A percentile compares a stretch with the other conserved stretches of the same genome.
Evolutionary conservation across 1,140 invertebrate species (phyloP).

Genomic region (Bicyclus anynana): DNA sequence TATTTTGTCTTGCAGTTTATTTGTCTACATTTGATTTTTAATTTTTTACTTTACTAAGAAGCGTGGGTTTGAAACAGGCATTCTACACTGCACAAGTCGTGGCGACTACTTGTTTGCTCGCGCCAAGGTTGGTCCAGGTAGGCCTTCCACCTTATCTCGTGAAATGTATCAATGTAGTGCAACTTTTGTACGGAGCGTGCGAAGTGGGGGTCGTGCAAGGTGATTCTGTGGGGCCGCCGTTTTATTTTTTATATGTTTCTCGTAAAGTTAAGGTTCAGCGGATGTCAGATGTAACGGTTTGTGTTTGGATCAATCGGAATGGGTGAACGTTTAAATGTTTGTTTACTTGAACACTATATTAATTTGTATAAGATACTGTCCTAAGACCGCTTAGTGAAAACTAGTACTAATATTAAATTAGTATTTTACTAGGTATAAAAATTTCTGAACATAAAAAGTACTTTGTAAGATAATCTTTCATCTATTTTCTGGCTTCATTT

Average conservation of each 20-base stretch:
- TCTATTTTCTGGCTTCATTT: no score
- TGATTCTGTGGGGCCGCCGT: conserved; percentile 43
- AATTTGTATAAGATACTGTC: no score
- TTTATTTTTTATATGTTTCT: conserved; percentile 47
- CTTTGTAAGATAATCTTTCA: no score
- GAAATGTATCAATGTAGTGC: conserved; percentile 71
- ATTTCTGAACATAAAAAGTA: no score
- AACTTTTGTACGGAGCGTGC: conserved; percentile 67
- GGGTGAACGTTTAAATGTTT: neutral
- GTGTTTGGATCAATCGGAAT: neutral
- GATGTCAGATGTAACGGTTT: conserved; percentile 21
- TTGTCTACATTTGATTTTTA: neutral
- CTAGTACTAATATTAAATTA: no score
- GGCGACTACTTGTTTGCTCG: neutral
- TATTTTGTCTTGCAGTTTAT: no score
- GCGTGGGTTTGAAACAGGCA: neutral
- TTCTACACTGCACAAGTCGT: neutral
- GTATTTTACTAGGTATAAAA: no score
- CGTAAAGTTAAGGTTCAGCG: conserved; percentile 8
- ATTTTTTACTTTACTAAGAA: neutral
- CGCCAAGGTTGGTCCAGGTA: conserved; percentile 59
- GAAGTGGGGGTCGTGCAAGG: conserved; percentile 65
- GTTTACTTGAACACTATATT: no score
- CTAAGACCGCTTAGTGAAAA: no score
- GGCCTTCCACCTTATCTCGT: conserved; percentile 37